Evolutionary conservation across 2,888 invertebrate species (phyloP), one percentile per base, ranked within the genome.

Genomic region (Andrena bucephala): DNA sequence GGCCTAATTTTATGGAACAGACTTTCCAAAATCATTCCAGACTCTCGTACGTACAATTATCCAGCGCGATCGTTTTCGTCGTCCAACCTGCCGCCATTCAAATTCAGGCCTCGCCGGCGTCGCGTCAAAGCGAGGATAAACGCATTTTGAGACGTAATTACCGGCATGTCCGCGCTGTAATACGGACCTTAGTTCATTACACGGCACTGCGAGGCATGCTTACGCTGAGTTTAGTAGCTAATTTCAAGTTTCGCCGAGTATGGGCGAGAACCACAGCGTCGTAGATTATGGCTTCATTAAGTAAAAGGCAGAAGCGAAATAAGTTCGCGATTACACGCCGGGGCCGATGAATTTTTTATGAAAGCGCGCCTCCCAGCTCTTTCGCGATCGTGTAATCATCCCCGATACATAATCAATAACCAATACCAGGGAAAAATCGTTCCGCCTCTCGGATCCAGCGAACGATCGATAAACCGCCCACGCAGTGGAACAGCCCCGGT

Each of bases 391-490:
- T 82, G 76, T 76, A 87, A 88, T 88, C 81, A 85, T 86, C 60
- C 77, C 50, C 36, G 71, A 76, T 83, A 72, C 73, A 75, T 75
- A 75, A 85, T 87, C 84, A 83, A 86, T 86, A 83, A 87, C 77
- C 87, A 65, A 75, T 81, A 70, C 57, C 57, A 71, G 50, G 24
- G 77, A 54, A 78, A 82, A 75, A 86, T 87, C 75, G 76, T 73
- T 78, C 72, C 24, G 63, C 66, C 75, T 72, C 67, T 65, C 29
- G 27, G 29, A 59, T 62, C 59, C n/a, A 77, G 57, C 57, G 59
- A 72, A 84, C 83, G 83, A 87, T 81, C 83, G 87, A 86, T 88
- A 80, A 79, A 66, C 70, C 84, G 54, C 71, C 77, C 72, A 73
- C 75, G 78, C 87, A 52, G 82, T 82, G 68, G 77, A 74, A 76